A percentile compares a stretch with the other conserved stretches of the same genome.
phyloP scores from a whole-genome alignment of 2,113 vertebrate genomes.

The Alectura lathami region DNA sequence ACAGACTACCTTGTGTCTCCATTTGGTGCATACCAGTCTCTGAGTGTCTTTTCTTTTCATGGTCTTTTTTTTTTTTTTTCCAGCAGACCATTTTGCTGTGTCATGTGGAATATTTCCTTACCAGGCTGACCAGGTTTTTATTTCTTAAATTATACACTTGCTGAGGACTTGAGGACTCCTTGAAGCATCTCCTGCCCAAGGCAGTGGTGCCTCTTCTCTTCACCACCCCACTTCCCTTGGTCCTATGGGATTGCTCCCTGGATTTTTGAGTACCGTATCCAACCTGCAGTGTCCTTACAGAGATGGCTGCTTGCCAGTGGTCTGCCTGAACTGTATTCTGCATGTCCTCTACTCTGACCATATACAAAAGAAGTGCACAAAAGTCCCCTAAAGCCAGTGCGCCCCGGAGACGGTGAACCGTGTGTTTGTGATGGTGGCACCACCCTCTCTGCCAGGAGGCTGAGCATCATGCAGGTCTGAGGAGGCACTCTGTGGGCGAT shows the following conservation, averaged over 20 bases:
- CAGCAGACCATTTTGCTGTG: background rate
- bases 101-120: background rate
- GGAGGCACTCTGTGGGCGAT: background rate
- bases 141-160: background rate
- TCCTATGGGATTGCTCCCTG: background rate
- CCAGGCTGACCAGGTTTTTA: background rate
- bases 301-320: background rate
- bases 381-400: background rate
- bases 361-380: background rate
- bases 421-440: background rate
- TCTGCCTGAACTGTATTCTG: background rate
- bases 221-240: background rate
- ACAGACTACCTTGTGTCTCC: background rate
- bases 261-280: background rate
- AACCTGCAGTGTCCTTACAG: background rate
- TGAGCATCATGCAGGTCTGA: background rate
- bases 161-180: background rate
- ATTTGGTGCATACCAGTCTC: background rate
- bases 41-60: background rate
- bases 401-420: background rate
- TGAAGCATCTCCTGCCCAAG: background rate
- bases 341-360: background rate
- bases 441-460: background rate
- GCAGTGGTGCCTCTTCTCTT: background rate
- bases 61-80: background rate